phyloP scores from a whole-genome alignment of 2,113 vertebrate genomes.

The Bungarus multicinctus region DNA sequence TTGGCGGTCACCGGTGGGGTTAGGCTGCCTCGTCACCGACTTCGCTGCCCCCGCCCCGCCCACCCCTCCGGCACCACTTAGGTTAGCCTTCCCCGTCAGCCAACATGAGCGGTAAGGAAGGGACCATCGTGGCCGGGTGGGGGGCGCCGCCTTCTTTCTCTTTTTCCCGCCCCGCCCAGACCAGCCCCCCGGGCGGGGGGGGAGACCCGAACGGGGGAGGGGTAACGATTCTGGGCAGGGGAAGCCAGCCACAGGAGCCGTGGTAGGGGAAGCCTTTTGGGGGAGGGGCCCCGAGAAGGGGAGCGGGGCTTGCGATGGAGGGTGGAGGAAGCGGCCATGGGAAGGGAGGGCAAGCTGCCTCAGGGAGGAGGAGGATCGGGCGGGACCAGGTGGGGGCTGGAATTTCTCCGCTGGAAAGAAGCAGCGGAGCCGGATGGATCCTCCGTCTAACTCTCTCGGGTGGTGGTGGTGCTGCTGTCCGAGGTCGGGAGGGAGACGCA shows the following conservation, averaged over 20 bases:
- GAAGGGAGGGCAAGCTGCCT: not conserved
- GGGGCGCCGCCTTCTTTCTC: conserved; percentile 18
- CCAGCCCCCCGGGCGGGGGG: conserved; percentile 40
- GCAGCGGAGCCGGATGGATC: not conserved
- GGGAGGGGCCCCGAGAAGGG: conserved; percentile 7
- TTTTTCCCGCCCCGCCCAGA: conserved; percentile 52
- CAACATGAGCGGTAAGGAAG: conserved; percentile 72
- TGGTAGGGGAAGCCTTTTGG: not conserved
- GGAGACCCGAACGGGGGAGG: conserved; percentile 54
- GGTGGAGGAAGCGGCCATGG: not conserved
- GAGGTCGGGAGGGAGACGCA: not conserved
- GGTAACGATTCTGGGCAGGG: conserved; percentile 5
- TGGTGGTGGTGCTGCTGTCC: not conserved
- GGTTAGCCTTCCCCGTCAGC: conserved; percentile 59
- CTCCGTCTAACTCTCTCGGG: not conserved
- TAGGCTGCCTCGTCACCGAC: conserved; percentile 68
- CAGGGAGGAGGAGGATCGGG: not conserved
- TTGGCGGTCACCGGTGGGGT: conserved; percentile 58
- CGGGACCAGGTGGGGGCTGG: conserved; percentile 8
- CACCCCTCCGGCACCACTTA: conserved; percentile 59
- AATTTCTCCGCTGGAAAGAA: not conserved
- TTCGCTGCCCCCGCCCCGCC: conserved; percentile 59
- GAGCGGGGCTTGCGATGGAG: not conserved
- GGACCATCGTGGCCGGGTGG: conserved; percentile 43
- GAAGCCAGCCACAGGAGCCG: not conserved